Evolutionary conservation across 1,140 invertebrate genomes (phyloP).

Genomic region (Drusus annulatus): DNA sequence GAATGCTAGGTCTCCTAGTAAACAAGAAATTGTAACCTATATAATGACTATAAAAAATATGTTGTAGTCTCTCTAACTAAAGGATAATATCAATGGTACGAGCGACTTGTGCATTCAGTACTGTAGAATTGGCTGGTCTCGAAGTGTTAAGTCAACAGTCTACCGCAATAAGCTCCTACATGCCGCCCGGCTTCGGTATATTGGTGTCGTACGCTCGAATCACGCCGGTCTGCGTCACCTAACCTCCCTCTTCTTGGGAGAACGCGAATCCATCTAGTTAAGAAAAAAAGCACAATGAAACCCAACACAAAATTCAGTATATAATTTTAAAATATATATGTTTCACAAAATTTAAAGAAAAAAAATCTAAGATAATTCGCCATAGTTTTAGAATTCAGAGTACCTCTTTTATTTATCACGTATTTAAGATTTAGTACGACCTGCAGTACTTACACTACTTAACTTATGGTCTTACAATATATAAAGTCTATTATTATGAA

Average conservation of each 20-base stretch:
- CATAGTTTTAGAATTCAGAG: no score
- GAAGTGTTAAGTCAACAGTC: slow-evolving; percentile 47
- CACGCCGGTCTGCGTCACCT: slow-evolving; percentile 91
- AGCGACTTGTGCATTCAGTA: slow-evolving; percentile 54
- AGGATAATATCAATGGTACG: slow-evolving; percentile 38
- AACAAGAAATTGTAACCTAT: background rate
- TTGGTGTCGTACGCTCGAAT: slow-evolving; percentile 95
- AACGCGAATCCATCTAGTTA: slow-evolving; percentile 96
- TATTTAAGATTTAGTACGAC: no score
- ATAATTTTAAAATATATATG: no score
- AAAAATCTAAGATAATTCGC: no score
- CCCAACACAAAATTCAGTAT: no score
- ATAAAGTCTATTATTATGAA: no score
- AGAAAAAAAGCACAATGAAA: background rate
- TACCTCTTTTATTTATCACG: no score
- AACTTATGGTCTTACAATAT: no score
- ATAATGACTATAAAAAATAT: slow-evolving; percentile 51
- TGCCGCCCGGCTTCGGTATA: slow-evolving; percentile 85
- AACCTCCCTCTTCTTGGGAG: slow-evolving; percentile 98
- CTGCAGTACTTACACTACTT: no score
- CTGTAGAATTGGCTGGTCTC: slow-evolving; percentile 23
- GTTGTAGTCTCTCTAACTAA: slow-evolving; percentile 38
- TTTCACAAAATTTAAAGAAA: no score
- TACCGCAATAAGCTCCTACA: slow-evolving; percentile 68
- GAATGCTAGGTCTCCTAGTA: background rate